phyloP scores from a whole-genome alignment of 2,797 vertebrate genomes.

The Loriculus beryllinus region DNA sequence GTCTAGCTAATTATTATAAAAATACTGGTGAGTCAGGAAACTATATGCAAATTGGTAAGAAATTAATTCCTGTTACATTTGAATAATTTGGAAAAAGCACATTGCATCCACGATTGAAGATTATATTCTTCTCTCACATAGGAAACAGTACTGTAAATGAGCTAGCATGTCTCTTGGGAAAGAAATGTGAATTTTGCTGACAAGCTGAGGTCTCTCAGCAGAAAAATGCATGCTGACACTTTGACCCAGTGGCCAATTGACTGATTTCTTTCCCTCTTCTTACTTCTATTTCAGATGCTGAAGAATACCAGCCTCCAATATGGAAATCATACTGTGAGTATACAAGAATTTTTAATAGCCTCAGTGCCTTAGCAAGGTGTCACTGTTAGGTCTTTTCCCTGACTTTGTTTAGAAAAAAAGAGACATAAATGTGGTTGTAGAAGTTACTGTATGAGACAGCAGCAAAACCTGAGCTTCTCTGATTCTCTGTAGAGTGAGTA shows the following conservation, averaged over 20 bases:
- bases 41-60: slow-evolving; percentile 24
- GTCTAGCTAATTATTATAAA: slow-evolving; percentile 46
- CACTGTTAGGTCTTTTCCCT: background rate
- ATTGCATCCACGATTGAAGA: background rate
- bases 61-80: background rate
- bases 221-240: slow-evolving; percentile 47
- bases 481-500: background rate
- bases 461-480: background rate
- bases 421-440: background rate
- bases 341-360: background rate
- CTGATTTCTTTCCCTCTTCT: slow-evolving; percentile 45
- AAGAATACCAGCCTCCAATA: slow-evolving; percentile 98
- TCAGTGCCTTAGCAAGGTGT: background rate
- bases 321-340: slow-evolving; percentile 99
- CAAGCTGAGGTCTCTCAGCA: slow-evolving; percentile 21
- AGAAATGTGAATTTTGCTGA: slow-evolving; percentile 35
- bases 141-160: slow-evolving; percentile 4
- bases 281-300: slow-evolving; percentile 85
- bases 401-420: background rate
- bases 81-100: background rate
- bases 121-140: background rate
- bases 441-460: background rate
- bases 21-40: slow-evolving; percentile 13
- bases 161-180: slow-evolving; percentile 8
- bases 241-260: slow-evolving; percentile 45